Conservation (phyloP, 1,140 invertebrate species). For the Drosophila mauritiana region DNA sequence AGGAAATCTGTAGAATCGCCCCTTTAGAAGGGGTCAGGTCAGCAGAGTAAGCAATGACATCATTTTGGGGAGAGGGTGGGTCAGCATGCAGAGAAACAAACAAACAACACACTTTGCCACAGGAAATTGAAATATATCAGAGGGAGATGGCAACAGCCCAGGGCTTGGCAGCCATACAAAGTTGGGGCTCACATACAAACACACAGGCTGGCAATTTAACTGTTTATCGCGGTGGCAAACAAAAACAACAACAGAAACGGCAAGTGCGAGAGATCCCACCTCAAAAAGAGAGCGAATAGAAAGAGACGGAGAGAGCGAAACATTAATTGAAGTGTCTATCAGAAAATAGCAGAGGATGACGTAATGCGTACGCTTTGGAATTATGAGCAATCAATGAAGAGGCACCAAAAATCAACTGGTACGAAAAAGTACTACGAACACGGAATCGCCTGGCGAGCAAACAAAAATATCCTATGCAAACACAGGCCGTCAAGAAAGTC, state of each 20-base stretch:
- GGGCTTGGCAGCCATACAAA: constrained; percentile 62
- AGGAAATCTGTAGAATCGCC: not conserved
- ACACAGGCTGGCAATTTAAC: constrained; percentile 61
- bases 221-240: constrained; percentile 69
- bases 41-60: constrained; percentile 51
- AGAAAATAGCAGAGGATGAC: constrained; percentile 82
- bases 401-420: constrained; percentile 8
- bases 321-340: constrained; percentile 83
- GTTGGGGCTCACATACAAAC: constrained; percentile 15
- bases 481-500: constrained; percentile 44
- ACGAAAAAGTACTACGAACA: not conserved
- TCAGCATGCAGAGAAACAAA: constrained; percentile 37
- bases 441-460: not conserved
- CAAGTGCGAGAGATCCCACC: constrained; percentile 9
- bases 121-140: constrained; percentile 51
- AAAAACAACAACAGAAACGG: constrained; percentile 57
- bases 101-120: constrained; percentile 45
- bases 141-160: constrained; percentile 10
- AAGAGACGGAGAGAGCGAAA: constrained; percentile 31
- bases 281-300: constrained; percentile 16
- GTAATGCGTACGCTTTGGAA: constrained; percentile 71
- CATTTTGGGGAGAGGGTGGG: constrained; percentile 55
- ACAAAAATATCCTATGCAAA: constrained; percentile 25
- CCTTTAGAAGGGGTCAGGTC: constrained; percentile 25
- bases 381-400: constrained; percentile 62